These are phyloP conservation scores for Ursus arctos DNA, from an alignment of 2,113 vertebrate genomes.

Conservation along the genomic window DNA sequence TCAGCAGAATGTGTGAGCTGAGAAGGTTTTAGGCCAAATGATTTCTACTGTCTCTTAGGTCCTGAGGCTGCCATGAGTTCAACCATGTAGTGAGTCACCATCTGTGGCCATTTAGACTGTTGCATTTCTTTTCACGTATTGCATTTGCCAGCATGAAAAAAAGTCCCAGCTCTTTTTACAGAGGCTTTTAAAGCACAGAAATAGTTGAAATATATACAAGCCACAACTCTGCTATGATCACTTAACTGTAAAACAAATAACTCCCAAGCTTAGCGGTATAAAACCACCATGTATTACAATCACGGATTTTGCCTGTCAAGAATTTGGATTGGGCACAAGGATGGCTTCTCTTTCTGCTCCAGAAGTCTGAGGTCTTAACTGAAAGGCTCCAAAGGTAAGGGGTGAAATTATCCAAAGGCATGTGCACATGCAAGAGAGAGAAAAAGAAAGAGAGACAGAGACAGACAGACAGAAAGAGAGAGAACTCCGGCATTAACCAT, in stretches of 20 bases:
- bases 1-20: not conserved
- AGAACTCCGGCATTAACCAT: not conserved
- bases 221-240: not conserved
- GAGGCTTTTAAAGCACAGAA: not conserved
- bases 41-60: not conserved
- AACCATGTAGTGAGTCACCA: not conserved
- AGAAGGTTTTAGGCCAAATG: not conserved
- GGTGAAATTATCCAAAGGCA: not conserved
- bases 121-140: not conserved
- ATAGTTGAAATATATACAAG: not conserved
- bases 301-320: not conserved
- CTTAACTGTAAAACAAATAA: not conserved
- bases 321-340: not conserved
- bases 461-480: not conserved
- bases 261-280: not conserved
- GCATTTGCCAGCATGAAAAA: not conserved
- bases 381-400: not conserved
- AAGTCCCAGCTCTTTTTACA: not conserved
- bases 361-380: not conserved
- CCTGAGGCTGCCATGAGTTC: not conserved
- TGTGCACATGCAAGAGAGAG: not conserved
- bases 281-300: not conserved
- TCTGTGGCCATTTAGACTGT: not conserved
- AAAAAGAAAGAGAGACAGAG: not conserved
- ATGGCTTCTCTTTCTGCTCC: not conserved